phyloP scores from a whole-genome alignment of 2,113 vertebrate species.

The Scortum barcoo region DNA sequence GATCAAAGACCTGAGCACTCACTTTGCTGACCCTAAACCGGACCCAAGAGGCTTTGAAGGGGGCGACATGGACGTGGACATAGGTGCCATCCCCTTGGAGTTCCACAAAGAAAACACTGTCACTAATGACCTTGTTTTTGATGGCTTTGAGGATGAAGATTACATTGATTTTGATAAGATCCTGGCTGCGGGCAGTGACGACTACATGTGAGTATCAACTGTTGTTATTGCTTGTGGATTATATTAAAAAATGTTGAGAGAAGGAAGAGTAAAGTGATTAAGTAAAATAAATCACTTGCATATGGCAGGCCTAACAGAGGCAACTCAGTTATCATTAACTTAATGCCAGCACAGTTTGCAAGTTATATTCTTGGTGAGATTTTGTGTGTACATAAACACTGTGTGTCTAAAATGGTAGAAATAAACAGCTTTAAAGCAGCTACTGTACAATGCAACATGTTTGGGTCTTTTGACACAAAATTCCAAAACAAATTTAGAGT shows the following conservation, averaged over 20 bases:
- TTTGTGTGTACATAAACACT: no score
- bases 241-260: background rate
- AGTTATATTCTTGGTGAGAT: background rate
- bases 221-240: background rate
- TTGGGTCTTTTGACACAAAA: background rate
- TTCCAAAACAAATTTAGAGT: background rate
- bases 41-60: constrained; percentile 61
- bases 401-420: background rate
- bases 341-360: background rate
- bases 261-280: background rate
- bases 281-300: background rate
- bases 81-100: constrained; percentile 82
- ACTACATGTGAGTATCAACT: constrained; percentile 78
- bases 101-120: constrained; percentile 95
- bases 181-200: constrained; percentile 87
- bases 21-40: constrained; percentile 73
- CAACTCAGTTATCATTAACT: background rate
- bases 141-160: constrained; percentile 89
- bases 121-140: constrained; percentile 90
- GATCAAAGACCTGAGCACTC: constrained; percentile 83
- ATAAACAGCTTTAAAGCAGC: background rate
- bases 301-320: background rate
- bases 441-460: background rate
- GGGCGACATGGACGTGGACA: constrained; percentile 58
- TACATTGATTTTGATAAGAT: constrained; percentile 93